Percentiles rank a stretch among this genome's conserved stretches.
phyloP scores from a whole-genome alignment of 2,888 invertebrate species.

The Gymnocheta viridis region DNA sequence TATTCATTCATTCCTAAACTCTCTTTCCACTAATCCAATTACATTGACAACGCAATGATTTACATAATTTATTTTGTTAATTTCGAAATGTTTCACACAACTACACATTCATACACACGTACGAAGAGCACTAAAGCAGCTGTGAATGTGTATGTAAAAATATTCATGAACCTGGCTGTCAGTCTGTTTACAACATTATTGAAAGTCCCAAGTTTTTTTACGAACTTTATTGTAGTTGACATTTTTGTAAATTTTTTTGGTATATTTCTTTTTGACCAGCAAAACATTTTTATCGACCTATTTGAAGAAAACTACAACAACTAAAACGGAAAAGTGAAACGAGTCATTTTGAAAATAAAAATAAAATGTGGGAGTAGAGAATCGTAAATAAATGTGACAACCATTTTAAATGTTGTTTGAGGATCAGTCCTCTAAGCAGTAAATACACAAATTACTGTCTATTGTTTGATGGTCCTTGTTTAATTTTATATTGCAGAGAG shows the following conservation, averaged over 20 bases:
- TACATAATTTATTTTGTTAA: slow-evolving; percentile 61
- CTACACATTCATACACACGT: neutral
- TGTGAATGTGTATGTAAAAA: neutral
- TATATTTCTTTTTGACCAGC: too few relatives aligned
- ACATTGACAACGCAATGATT: slow-evolving; percentile 24
- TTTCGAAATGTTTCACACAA: slow-evolving; percentile 15
- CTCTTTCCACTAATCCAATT: neutral
- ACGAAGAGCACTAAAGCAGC: neutral
- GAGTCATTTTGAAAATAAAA: neutral
- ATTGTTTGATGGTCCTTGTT: neutral
- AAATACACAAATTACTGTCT: slow-evolving; percentile 44
- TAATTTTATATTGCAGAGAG: neutral
- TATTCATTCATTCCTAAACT: neutral
- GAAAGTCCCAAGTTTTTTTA: slow-evolving; percentile 9
- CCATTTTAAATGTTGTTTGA: slow-evolving; percentile 5
- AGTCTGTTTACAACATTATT: slow-evolving; percentile 24
- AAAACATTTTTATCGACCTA: slow-evolving; percentile 42
- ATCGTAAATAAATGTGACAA: neutral
- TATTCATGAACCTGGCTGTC: neutral
- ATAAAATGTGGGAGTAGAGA: neutral
- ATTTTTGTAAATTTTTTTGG: too few relatives aligned
- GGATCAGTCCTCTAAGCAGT: slow-evolving; percentile 3
- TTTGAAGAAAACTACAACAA: neutral
- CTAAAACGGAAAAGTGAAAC: neutral
- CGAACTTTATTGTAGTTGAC: slow-evolving; percentile 13